Conservation (phyloP, 2,888 invertebrate species). For the Teinopalpus imperialis region DNA sequence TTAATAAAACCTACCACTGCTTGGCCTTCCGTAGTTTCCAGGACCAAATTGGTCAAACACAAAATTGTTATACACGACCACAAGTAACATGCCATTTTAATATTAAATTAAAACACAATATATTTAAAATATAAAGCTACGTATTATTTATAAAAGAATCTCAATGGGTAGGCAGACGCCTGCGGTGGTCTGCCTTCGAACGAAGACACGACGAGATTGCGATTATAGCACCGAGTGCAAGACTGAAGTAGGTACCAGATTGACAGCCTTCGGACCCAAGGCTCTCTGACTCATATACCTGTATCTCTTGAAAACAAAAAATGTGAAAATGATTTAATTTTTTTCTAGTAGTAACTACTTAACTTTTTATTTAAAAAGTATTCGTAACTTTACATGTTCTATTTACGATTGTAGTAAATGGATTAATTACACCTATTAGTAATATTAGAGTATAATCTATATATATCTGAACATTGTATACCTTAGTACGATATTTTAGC, state of each 20-base stretch:
- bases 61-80: conserved; percentile 49
- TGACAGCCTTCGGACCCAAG: conserved; percentile 63
- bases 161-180: conserved; percentile 29
- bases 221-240: conserved; percentile 21
- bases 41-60: conserved; percentile 50
- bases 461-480: too few relatives aligned
- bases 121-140: conserved; percentile 5
- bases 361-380: neutral
- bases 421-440: too few relatives aligned
- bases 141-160: conserved; percentile 26
- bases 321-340: conserved; percentile 16
- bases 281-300: conserved; percentile 58
- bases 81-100: conserved; percentile 40
- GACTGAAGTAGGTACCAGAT: conserved; percentile 48
- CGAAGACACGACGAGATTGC: conserved; percentile 24
- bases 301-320: conserved; percentile 33
- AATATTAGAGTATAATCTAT: too few relatives aligned
- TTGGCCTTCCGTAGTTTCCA: conserved; percentile 54
- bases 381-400: neutral
- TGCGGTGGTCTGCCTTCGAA: conserved; percentile 27
- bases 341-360: neutral
- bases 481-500: too few relatives aligned
- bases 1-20: conserved; percentile 49
- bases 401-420: too few relatives aligned
- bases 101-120: conserved; percentile 22